Base-by-base conservation (phyloP, 2,888 invertebrate genomes). In the Odontocerum albicorne region DNA sequence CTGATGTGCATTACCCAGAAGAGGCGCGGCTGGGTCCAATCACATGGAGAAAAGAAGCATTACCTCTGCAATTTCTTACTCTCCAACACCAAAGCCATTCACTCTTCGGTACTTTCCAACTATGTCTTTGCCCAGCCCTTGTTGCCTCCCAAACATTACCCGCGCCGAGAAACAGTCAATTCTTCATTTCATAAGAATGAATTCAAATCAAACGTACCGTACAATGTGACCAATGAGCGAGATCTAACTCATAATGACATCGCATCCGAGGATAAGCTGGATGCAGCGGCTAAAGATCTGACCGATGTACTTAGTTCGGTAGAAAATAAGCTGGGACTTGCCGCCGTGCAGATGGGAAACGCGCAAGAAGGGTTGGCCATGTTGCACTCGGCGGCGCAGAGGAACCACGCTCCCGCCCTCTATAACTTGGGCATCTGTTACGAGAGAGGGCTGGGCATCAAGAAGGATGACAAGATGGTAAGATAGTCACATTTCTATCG, bases 401-500 rank as follows among this genome's bases (percentile, higher is more conserved):
- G 83, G 44, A 79, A 80, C 61, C 80, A 84, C 67, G 73, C 81
- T 46, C 79, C 80, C 59, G 86, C 86, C 22, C 73, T 82, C 57
- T 88, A 82, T 65, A 88, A 88, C 66, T 72, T 88, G 58, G 88
- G 82, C 1, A 65, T 87, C 20, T 87, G 87, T 65, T 83, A 86
- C 68, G 87, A 88, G 68, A 72, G 77, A 64, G 88, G 87, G 1
- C 68, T 83, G 50, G 88, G 87, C 54, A 82, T 85, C 2, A 67
- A 72, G 32, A 71, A 74, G 57, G 77, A 86, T 73, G 74, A 81
- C 57, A 73, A 73, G 66, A 76, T 77, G 71, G 84, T 84, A 69
- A 69, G 65, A n/a, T n/a, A n/a, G 13, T 38, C 10, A 7, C 13
- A 2, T 35, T 1, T n/a, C n/a, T n/a, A n/a, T n/a, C n/a, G n/a